A percentile compares a stretch with the other conserved stretches of the same genome.
Conservation (phyloP, 2,888 invertebrate species). For the Drosophila quinaria region DNA sequence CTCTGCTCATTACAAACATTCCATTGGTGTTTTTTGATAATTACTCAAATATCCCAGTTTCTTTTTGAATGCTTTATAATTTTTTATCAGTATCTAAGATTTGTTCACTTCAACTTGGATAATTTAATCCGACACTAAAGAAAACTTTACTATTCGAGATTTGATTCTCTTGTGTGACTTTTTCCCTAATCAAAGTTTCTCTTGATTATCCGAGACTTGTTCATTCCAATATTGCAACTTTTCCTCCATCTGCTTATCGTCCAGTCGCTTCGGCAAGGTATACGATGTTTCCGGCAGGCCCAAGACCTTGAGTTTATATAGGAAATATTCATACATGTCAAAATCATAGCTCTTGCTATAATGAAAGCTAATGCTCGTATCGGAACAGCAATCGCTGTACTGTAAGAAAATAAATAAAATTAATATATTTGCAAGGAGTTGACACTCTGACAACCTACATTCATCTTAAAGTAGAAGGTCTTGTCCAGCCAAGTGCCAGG, state of each 20-base stretch:
- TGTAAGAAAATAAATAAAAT: constrained; percentile 13
- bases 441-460: constrained; percentile 81
- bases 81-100: too few species aligned
- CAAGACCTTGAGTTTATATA: constrained; percentile 87
- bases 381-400: constrained; percentile 93
- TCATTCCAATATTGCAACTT: constrained; percentile 64
- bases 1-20: neutral
- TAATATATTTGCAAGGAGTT: neutral
- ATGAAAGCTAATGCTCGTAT: constrained; percentile 97
- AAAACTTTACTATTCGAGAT: too few species aligned
- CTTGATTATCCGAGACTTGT: constrained; percentile 28
- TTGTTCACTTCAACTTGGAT: too few species aligned
- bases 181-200: neutral
- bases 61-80: neutral
- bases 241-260: constrained; percentile 60
- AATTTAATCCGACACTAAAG: too few species aligned
- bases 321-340: constrained; percentile 97
- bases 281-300: constrained; percentile 19
- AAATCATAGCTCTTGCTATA: constrained; percentile 96
- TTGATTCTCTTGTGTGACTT: too few species aligned
- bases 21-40: too few species aligned
- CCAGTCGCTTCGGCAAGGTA: constrained; percentile 45
- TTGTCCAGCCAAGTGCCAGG: constrained; percentile 96
- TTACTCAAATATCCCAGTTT: neutral
- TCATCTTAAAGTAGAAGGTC: constrained; percentile 95